phyloP scores from a whole-genome alignment of 2,888 invertebrate species.

The Drosophila pseudotakahashii region DNA sequence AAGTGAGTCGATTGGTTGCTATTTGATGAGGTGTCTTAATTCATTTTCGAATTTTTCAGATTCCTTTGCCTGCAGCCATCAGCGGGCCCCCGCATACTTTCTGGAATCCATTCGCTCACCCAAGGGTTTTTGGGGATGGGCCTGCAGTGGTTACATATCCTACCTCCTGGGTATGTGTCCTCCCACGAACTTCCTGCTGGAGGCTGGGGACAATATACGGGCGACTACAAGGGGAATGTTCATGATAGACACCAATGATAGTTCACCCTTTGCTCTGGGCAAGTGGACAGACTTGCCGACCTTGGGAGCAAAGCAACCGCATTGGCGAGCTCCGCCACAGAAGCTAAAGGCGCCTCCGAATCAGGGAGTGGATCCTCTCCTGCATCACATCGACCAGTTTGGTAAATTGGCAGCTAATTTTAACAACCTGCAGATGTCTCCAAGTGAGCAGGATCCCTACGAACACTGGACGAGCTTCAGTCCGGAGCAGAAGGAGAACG shows the following conservation, averaged over 20 bases:
- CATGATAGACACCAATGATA: slow-evolving; percentile 86
- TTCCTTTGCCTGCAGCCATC: slow-evolving; percentile 88
- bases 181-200: slow-evolving; percentile 84
- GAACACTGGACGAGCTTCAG: slow-evolving; percentile 82
- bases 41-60: slow-evolving; percentile 73
- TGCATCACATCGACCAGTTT: slow-evolving; percentile 82
- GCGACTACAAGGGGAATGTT: slow-evolving; percentile 85
- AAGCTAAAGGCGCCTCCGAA: slow-evolving; percentile 35
- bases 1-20: slow-evolving; percentile 69
- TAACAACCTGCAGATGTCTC: slow-evolving; percentile 77
- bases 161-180: slow-evolving; percentile 87
- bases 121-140: slow-evolving; percentile 89
- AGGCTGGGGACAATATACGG: slow-evolving; percentile 85
- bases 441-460: slow-evolving; percentile 70
- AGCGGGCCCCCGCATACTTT: slow-evolving; percentile 87
- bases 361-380: slow-evolving; percentile 73
- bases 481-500: slow-evolving; percentile 47
- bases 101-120: slow-evolving; percentile 87
- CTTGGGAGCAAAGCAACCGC: slow-evolving; percentile 65
- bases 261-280: slow-evolving; percentile 87
- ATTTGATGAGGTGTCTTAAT: too few species aligned
- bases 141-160: slow-evolving; percentile 86
- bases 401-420: slow-evolving; percentile 82
- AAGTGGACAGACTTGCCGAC: slow-evolving; percentile 85
- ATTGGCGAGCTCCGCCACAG: slow-evolving; percentile 31